Evolutionary conservation across 2,797 vertebrate species (phyloP).

Genomic region (Hemitrygon akajei): DNA sequence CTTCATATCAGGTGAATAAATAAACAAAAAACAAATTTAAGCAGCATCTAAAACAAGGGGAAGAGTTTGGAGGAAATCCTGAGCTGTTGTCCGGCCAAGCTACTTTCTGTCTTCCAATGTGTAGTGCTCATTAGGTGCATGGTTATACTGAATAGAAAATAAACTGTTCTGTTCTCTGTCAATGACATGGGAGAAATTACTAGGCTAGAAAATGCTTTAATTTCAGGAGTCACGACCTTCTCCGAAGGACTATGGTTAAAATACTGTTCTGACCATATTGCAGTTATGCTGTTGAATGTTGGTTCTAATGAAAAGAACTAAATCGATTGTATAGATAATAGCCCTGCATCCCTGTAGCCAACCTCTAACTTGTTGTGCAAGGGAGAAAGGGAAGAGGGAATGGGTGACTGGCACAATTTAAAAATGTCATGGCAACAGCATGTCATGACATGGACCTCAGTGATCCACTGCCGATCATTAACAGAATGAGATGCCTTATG

Average conservation of each 20-base stretch:
- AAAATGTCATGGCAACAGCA: neutral
- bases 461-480: neutral
- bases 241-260: neutral
- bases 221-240: neutral
- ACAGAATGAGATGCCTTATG: neutral
- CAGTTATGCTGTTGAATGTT: neutral
- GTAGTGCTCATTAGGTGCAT: neutral
- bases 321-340: neutral
- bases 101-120: neutral
- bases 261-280: neutral
- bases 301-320: neutral
- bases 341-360: neutral
- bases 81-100: neutral
- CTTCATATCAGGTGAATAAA: too few relatives aligned
- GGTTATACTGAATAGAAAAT: neutral
- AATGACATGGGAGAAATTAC: neutral
- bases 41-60: neutral
- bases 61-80: neutral
- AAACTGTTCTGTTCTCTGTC: neutral
- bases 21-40: neutral
- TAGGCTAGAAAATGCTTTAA: too few relatives aligned
- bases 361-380: neutral
- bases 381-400: neutral
- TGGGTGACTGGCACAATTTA: neutral
- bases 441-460: too few relatives aligned